Evolutionary conservation across 2,888 invertebrate species (phyloP).

Genomic region (Orthosia incerta): DNA sequence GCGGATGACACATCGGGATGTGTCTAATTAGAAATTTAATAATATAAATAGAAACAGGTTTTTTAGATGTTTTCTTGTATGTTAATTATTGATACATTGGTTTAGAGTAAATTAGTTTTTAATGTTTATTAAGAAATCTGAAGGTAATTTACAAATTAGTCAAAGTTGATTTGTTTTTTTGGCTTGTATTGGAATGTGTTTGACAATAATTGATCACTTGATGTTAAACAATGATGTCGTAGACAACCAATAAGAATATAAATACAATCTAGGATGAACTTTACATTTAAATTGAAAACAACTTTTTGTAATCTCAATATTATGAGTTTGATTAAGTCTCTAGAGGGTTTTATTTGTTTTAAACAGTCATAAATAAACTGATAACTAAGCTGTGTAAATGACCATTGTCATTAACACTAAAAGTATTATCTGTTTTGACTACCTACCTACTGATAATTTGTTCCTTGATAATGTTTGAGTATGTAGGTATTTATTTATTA

Average conservation of each 20-base stretch:
- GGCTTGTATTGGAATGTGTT: not conserved
- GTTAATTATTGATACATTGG: constrained; percentile 10
- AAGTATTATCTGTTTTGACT: constrained; percentile 41
- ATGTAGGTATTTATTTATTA: constrained; percentile 26
- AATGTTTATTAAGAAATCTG: constrained; percentile 12
- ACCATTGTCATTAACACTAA: constrained; percentile 5
- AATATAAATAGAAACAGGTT: not conserved
- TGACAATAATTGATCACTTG: not conserved
- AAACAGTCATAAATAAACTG: constrained; percentile 33
- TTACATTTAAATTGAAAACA: not conserved
- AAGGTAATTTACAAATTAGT: constrained; percentile 6
- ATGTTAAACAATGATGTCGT: not conserved
- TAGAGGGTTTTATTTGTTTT: not conserved
- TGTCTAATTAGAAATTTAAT: constrained; percentile 12
- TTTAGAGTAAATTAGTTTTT: not conserved
- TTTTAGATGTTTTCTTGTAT: constrained; percentile 6
- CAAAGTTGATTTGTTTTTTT: not conserved
- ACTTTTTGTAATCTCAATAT: not conserved
- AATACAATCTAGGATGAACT: not conserved
- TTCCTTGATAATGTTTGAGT: constrained; percentile 35
- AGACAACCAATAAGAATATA: not conserved
- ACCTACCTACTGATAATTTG: constrained; percentile 46
- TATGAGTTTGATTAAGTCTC: not conserved
- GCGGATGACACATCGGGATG: constrained; percentile 35
- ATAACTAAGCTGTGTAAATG: constrained; percentile 30